Base-by-base conservation (phyloP, 2,888 invertebrate genomes). In the Ophion obscuratus region DNA sequence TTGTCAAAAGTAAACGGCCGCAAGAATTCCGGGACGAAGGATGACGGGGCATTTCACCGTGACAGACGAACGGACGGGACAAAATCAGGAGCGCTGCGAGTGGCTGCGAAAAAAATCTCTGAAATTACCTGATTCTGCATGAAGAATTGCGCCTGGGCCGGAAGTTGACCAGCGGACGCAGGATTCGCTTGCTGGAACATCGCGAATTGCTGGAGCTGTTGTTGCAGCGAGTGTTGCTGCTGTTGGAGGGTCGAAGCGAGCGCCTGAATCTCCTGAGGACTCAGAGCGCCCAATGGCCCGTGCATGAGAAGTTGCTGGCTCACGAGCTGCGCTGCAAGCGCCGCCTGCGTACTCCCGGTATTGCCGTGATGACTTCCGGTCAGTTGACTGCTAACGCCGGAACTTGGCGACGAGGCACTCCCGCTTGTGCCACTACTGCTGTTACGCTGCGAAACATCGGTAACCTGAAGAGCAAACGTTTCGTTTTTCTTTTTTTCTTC, bases 131-230 rank as follows among this genome's bases (percentile, higher is more conserved):
- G 97, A 94, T 97, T 97, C 93, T 97, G 97, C 79, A 97, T 94
- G 93, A 97, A 96, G 92, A 97, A 97, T 92, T 97, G 97, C 31
- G 97, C 95, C 90, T 96, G 96, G 6, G 96, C 95, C 67, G 95
- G 95, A 82, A 95, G 91, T 89, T 95, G 94, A 47, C 94, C 93
- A 53, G 94, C 94, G 81, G 95, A 93, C 79, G 94, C 94, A 40
- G 95, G 94, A 91, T 95, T 95, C 78, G 96, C 94, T 85, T 95
- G 96, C 88, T 95, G 96, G 90, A 96, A 95, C 94, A 96, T 95
- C 80, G 96, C 95, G 90, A 96, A 95, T 90, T 96, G 96, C 90
- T 96, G 96, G 81, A 96, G 92, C 85, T 95, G 95, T 89, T 96
- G 96, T 88, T 96, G 96, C 64, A 96, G 92, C 88, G 95, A 95